Conservation (phyloP, 37 sponge, comb jelly and placozoan species). For the Bolinopsis microptera region DNA sequence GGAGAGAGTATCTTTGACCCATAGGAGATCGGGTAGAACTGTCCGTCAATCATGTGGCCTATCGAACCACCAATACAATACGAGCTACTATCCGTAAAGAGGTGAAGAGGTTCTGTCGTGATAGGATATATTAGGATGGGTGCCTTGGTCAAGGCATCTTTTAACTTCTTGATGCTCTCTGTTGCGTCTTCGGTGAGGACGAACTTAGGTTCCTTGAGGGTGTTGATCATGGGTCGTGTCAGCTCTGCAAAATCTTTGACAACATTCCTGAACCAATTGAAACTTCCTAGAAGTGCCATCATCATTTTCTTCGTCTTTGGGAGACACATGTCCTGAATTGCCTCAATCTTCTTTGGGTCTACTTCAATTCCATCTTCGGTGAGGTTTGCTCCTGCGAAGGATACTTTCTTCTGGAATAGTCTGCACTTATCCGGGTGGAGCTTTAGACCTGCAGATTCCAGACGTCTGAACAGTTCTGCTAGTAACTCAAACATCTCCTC, state of each 20-base stretch:
- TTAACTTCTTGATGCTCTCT: background rate
- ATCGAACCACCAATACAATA: background rate
- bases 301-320: background rate
- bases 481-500: background rate
- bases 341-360: background rate
- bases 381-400: background rate
- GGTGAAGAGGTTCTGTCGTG: background rate
- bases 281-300: background rate
- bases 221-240: background rate
- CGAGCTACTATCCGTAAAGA: background rate
- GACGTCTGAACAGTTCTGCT: background rate
- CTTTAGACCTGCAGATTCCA: background rate
- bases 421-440: background rate
- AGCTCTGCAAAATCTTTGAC: background rate
- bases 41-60: background rate
- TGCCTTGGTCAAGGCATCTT: background rate
- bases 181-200: background rate
- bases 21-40: background rate
- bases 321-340: background rate
- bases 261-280: background rate
- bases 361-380: background rate
- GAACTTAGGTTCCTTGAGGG: background rate
- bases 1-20: background rate
- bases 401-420: background rate
- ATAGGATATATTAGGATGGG: background rate